phyloP scores from a whole-genome alignment of 2,797 vertebrate species.

The Rhinoraja longicauda region DNA sequence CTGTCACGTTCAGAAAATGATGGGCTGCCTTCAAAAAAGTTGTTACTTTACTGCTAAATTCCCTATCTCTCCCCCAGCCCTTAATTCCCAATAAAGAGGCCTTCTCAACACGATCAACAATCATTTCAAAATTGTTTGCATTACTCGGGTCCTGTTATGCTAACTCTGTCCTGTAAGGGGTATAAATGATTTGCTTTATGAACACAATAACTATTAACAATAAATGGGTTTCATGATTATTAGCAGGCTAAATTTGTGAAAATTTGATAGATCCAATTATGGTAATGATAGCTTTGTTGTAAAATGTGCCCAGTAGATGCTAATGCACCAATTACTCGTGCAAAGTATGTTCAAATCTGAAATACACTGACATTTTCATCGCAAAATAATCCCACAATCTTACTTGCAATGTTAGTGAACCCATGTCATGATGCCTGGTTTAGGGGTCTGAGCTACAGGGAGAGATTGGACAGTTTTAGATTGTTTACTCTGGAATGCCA shows the following conservation, averaged over 20 bases:
- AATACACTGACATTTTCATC: conserved; percentile 17
- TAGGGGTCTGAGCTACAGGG: too few relatives aligned
- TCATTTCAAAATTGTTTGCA: not conserved
- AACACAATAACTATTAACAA: conserved; percentile 24
- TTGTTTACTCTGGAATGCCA: too few relatives aligned
- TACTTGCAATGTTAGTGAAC: too few relatives aligned
- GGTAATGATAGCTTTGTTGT: conserved; percentile 25
- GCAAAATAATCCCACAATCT: not conserved
- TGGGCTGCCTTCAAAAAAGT: not conserved
- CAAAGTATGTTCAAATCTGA: conserved; percentile 18
- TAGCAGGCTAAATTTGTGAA: conserved; percentile 16
- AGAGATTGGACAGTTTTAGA: too few relatives aligned
- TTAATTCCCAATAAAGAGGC: not conserved
- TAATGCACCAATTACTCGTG: conserved; percentile 30
- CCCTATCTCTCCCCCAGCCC: not conserved
- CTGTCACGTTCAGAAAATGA: not conserved
- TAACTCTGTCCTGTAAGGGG: conserved; percentile 25
- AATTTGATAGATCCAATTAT: conserved; percentile 31
- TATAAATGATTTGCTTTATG: conserved; percentile 10
- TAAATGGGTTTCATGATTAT: conserved; percentile 23
- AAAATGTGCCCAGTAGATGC: not conserved
- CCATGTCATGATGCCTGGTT: too few relatives aligned
- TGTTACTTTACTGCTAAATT: not conserved
- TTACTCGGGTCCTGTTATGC: not conserved
- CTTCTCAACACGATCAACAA: not conserved